Percentiles rank a stretch among this genome's conserved stretches.
Conservation (phyloP, 2,113 vertebrate species). For the Zeus faber region DNA sequence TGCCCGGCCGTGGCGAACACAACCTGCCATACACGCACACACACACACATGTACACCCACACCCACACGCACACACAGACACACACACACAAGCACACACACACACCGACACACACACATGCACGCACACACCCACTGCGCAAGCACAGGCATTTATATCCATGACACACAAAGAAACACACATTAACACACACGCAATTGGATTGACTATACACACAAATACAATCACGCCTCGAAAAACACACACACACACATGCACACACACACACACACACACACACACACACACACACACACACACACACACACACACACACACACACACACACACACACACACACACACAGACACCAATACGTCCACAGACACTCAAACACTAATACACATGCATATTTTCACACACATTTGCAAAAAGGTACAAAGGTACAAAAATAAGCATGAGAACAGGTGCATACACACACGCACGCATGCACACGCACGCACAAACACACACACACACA, state of each 20-base stretch:
- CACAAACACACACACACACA: conserved; percentile 26
- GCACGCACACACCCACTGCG: neutral
- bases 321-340: conserved; percentile 2
- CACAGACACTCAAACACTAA: neutral
- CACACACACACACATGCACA: neutral
- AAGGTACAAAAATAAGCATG: neutral
- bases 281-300: neutral
- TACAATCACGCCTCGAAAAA: neutral
- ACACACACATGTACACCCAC: conserved; percentile 3
- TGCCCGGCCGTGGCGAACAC: conserved; percentile 66
- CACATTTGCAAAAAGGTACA: neutral
- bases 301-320: neutral
- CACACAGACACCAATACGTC: neutral
- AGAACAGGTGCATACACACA: neutral
- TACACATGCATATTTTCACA: neutral
- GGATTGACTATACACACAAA: too few relatives aligned
- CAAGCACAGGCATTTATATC: too few relatives aligned
- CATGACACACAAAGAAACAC: neutral
- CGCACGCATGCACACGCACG: neutral
- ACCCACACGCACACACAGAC: neutral
- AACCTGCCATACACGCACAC: conserved; percentile 56
- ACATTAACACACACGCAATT: neutral
- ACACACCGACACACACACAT: neutral
- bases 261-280: neutral
- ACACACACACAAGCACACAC: neutral